Conservation (phyloP, 2,888 invertebrate genomes). For the Tipula lateralis region DNA sequence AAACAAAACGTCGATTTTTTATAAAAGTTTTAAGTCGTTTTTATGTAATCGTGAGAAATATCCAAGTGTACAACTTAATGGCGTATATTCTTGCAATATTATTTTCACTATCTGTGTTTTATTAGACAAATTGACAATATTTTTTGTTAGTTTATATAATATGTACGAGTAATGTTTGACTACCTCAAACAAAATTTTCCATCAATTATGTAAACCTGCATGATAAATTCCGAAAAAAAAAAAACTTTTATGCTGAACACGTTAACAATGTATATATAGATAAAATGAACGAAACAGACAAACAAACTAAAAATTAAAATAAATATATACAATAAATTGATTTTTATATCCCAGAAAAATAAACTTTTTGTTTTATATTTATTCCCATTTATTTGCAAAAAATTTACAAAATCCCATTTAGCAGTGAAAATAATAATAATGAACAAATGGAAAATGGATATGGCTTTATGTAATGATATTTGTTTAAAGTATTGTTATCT, state of each 20-base stretch:
- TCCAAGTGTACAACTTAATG: no score
- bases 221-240: neutral
- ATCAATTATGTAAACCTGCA: neutral
- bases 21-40: no score
- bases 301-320: neutral
- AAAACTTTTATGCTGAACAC: neutral
- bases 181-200: neutral
- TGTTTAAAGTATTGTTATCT: neutral
- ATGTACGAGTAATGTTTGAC: neutral
- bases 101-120: no score
- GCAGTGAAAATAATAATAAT: neutral
- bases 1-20: no score
- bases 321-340: neutral
- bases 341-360: neutral
- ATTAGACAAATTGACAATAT: neutral
- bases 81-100: no score
- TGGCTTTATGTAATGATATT: neutral
- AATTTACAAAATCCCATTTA: neutral
- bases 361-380: neutral
- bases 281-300: neutral
- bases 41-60: no score
- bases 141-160: neutral
- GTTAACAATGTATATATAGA: neutral
- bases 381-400: neutral
- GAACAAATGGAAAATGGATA: neutral